Percentiles rank a stretch among this genome's conserved stretches.
Conservation (phyloP, 2,888 invertebrate species). For the Apotomis turbidana region DNA sequence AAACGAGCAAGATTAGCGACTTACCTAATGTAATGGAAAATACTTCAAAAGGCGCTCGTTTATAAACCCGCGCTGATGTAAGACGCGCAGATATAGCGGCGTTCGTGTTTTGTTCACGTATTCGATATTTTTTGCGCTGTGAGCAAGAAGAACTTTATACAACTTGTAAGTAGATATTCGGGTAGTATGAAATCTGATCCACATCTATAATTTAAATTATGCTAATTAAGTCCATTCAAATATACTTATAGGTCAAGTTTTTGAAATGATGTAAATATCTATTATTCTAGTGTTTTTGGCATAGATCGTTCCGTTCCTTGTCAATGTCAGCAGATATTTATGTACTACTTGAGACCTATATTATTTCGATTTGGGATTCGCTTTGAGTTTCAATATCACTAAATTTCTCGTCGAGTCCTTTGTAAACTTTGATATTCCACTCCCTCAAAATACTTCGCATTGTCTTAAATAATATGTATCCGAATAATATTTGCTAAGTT, state of each 20-base stretch:
- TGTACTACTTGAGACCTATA: too few relatives aligned
- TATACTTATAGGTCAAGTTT: too few relatives aligned
- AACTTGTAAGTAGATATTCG: neutral
- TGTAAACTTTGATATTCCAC: slow-evolving; percentile 12
- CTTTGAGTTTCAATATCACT: too few relatives aligned
- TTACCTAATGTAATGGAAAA: slow-evolving; percentile 72
- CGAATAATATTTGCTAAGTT: slow-evolving; percentile 17
- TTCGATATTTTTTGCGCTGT: slow-evolving; percentile 20
- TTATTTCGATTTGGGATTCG: too few relatives aligned
- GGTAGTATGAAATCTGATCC: neutral
- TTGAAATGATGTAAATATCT: too few relatives aligned
- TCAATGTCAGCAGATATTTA: neutral
- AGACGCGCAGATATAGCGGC: slow-evolving; percentile 43
- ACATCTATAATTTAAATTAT: neutral
- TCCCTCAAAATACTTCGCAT: slow-evolving; percentile 6
- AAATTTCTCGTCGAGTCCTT: slow-evolving; percentile 5
- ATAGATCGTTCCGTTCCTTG: too few relatives aligned
- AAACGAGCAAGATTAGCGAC: slow-evolving; percentile 66
- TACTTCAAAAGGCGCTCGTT: slow-evolving; percentile 62
- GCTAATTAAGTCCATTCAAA: too few relatives aligned
- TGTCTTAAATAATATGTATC: slow-evolving; percentile 9
- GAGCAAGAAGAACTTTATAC: slow-evolving; percentile 15
- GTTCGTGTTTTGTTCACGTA: slow-evolving; percentile 35
- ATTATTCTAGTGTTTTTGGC: too few relatives aligned
- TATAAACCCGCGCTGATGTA: slow-evolving; percentile 51